phyloP scores from a whole-genome alignment of 2,888 invertebrate genomes.

The Aleiodes testaceus region DNA sequence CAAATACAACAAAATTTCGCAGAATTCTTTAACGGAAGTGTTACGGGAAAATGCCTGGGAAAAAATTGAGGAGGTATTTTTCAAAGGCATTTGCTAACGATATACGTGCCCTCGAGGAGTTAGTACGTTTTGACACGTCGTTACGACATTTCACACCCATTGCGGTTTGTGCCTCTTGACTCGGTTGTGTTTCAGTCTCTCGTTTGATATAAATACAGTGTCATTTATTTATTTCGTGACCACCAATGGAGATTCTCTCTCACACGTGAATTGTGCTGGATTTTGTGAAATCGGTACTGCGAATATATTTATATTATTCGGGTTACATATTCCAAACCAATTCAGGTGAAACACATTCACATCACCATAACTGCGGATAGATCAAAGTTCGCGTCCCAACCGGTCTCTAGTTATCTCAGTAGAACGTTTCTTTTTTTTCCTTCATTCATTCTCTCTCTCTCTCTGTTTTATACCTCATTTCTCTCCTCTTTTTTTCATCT shows the following conservation, averaged over 20 bases:
- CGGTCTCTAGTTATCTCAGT: constrained; percentile 32
- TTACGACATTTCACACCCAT: constrained; percentile 70
- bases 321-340: constrained; percentile 28
- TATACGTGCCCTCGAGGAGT: constrained; percentile 55
- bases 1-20: neutral
- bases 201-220: constrained; percentile 6
- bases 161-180: constrained; percentile 8
- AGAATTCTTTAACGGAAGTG: neutral
- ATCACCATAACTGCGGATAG: constrained; percentile 38
- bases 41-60: neutral
- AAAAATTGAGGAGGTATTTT: neutral
- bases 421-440: neutral
- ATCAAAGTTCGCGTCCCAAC: constrained; percentile 41
- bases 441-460: neutral
- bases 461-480: constrained; percentile 25
- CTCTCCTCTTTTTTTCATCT: neutral
- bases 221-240: constrained; percentile 14
- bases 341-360: constrained; percentile 31
- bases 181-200: neutral
- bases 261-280: neutral
- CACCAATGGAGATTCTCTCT: constrained; percentile 1
- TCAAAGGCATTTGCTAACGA: constrained; percentile 47
- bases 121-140: constrained; percentile 68
- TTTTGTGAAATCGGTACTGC: constrained; percentile 25
- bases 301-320: constrained; percentile 17